A percentile compares a stretch with the other conserved stretches of the same genome.
These are phyloP conservation scores for Physella acuta DNA, from an alignment of 1,140 invertebrate genomes.

Conservation along the genomic window DNA sequence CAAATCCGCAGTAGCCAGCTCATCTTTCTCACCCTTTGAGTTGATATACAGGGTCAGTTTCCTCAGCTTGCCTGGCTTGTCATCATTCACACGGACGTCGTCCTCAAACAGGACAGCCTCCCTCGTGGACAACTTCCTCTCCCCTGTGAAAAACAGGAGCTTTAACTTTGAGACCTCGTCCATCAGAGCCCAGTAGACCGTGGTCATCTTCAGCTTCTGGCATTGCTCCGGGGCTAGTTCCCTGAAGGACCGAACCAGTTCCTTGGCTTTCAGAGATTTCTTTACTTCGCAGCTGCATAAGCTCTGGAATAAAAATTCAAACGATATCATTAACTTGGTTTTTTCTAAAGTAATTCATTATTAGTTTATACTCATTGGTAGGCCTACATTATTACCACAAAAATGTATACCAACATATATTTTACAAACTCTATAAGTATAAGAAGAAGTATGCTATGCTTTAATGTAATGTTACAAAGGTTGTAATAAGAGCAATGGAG, in stretches of 20 bases:
- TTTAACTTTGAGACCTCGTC: slow-evolving; percentile 31
- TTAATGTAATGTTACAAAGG: too few species aligned
- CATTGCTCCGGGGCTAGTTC: neutral
- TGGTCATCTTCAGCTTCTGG: neutral
- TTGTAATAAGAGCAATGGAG: too few species aligned
- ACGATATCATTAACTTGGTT: too few species aligned
- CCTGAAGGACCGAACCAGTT: slow-evolving; percentile 5
- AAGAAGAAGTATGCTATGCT: too few species aligned
- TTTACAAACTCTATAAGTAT: too few species aligned
- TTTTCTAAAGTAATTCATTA: too few species aligned
- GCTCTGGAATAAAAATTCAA: too few species aligned
- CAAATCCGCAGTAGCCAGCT: slow-evolving; percentile 9
- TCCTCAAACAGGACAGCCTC: slow-evolving; percentile 31
- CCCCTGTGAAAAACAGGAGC: slow-evolving; percentile 21
- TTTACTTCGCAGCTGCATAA: slow-evolving; percentile 16
- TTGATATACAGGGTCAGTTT: neutral
- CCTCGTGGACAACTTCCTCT: slow-evolving; percentile 11
- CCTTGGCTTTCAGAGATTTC: slow-evolving; percentile 5
- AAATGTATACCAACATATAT: too few species aligned
- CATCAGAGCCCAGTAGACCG: slow-evolving; percentile 28
- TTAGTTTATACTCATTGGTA: too few species aligned
- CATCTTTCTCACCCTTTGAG: neutral
- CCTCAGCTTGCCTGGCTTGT: slow-evolving; percentile 5
- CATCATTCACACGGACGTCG: slow-evolving; percentile 17
- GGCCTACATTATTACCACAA: too few species aligned